A percentile compares a stretch with the other conserved stretches of the same genome.
phyloP scores from a whole-genome alignment of 2,888 invertebrate genomes.

The Caenorhabditis sp. region DNA sequence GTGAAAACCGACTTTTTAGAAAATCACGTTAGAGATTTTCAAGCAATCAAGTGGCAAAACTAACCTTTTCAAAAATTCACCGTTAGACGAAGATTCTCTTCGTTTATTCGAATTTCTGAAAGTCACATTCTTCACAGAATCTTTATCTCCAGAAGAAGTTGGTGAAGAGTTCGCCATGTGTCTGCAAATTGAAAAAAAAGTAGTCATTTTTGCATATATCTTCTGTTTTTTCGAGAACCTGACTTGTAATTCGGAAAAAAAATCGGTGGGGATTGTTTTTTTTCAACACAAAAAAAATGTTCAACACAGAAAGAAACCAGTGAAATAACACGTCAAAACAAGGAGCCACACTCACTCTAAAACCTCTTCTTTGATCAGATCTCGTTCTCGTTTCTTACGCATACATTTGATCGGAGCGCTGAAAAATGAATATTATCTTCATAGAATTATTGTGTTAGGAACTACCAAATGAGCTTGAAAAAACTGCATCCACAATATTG shows the following conservation, averaged over 20 bases:
- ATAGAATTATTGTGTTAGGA: not conserved
- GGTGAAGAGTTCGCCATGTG: conserved; percentile 23
- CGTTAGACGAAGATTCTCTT: conserved; percentile 21
- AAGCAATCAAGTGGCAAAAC: no score
- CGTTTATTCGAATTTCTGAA: conserved; percentile 28
- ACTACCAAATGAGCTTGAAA: conserved; percentile 28
- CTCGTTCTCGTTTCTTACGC: conserved; percentile 36
- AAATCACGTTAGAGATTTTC: no score
- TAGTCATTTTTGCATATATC: no score
- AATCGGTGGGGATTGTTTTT: no score
- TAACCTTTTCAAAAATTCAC: conserved; percentile 43
- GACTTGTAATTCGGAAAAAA: no score
- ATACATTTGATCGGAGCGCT: conserved; percentile 40
- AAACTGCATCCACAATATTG: conserved; percentile 40
- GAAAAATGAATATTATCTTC: conserved; percentile 20
- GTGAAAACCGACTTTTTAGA: no score
- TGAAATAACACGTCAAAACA: no score
- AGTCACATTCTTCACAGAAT: conserved; percentile 8
- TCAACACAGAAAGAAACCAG: no score
- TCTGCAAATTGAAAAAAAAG: conserved; percentile 6
- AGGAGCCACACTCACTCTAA: conserved; percentile 28
- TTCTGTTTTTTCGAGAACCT: no score
- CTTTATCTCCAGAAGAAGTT: not conserved
- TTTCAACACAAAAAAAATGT: no score
- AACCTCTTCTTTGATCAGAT: conserved; percentile 37